Evolutionary conservation across 2,113 vertebrate genomes (phyloP).

Genomic region (Jaculus jaculus): DNA sequence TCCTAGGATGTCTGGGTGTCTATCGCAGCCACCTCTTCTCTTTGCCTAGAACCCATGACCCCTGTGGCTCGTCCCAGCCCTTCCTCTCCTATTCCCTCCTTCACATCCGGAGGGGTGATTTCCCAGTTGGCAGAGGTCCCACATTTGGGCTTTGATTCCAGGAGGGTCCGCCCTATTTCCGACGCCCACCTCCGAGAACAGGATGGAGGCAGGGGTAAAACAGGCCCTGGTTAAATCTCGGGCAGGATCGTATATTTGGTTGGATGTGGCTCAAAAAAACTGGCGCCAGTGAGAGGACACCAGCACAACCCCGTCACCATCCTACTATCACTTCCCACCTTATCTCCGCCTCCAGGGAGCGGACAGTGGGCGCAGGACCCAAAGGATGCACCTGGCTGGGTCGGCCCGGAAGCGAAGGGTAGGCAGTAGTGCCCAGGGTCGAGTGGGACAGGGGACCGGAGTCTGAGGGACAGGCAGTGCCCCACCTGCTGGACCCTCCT

Average conservation of each 20-base stretch:
- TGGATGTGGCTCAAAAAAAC: background rate
- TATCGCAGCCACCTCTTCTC: background rate
- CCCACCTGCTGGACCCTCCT: background rate
- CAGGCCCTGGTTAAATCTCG: background rate
- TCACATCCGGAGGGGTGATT: conserved; percentile 75
- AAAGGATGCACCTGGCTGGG: conserved; percentile 78
- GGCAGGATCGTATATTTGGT: background rate
- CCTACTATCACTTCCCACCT: background rate
- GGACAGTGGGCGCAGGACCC: conserved; percentile 19
- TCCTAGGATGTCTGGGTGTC: background rate
- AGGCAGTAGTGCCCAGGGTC: background rate
- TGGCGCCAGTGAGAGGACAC: background rate
- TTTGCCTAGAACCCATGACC: background rate
- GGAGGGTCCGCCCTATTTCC: conserved; percentile 59
- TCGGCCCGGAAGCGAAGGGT: conserved; percentile 38
- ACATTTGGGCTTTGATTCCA: conserved; percentile 54
- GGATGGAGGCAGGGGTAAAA: background rate
- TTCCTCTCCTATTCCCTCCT: conserved; percentile 8
- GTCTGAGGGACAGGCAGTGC: background rate
- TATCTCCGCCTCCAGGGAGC: background rate
- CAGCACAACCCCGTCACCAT: background rate
- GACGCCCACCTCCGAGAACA: conserved; percentile 38
- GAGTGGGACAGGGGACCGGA: conserved; percentile 44
- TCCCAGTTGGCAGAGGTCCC: conserved; percentile 72
- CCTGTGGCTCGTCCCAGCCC: background rate